Percentiles rank a stretch among this genome's conserved stretches.
Evolutionary conservation across 2,797 vertebrate species (phyloP).

Genomic region (Pitangus sulphuratus): DNA sequence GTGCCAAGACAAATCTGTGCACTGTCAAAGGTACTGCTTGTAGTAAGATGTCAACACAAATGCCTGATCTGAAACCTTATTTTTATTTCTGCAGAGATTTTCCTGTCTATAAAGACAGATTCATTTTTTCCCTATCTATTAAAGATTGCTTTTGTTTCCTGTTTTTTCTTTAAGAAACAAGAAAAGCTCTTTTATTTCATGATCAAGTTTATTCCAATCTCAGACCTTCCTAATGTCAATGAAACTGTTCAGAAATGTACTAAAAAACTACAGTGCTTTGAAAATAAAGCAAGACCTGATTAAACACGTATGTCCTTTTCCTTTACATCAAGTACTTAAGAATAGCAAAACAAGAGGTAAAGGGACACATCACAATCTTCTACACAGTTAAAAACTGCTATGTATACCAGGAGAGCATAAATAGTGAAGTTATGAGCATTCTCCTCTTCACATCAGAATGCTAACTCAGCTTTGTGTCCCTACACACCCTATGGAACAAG

Average conservation of each 20-base stretch:
- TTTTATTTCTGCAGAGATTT: background rate
- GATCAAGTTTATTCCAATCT: background rate
- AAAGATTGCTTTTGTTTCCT: background rate
- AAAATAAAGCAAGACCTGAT: background rate
- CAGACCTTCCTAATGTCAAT: background rate
- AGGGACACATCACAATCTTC: background rate
- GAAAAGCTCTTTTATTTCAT: background rate
- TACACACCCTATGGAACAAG: background rate
- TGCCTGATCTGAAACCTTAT: background rate
- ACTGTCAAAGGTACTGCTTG: background rate
- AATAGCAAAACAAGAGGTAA: background rate
- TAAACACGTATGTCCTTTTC: background rate
- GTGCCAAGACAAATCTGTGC: background rate
- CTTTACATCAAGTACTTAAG: background rate
- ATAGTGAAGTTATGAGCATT: background rate
- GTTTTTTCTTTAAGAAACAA: background rate
- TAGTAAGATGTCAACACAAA: background rate
- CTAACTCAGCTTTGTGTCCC: background rate
- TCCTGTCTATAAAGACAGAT: background rate
- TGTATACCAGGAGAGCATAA: background rate
- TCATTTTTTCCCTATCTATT: accelerated
- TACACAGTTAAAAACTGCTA: background rate
- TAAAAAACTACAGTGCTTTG: background rate
- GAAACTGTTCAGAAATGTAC: background rate
- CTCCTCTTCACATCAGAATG: background rate